phyloP scores from a whole-genome alignment of 1,140 invertebrate species.

The Drosophila triauraria region DNA sequence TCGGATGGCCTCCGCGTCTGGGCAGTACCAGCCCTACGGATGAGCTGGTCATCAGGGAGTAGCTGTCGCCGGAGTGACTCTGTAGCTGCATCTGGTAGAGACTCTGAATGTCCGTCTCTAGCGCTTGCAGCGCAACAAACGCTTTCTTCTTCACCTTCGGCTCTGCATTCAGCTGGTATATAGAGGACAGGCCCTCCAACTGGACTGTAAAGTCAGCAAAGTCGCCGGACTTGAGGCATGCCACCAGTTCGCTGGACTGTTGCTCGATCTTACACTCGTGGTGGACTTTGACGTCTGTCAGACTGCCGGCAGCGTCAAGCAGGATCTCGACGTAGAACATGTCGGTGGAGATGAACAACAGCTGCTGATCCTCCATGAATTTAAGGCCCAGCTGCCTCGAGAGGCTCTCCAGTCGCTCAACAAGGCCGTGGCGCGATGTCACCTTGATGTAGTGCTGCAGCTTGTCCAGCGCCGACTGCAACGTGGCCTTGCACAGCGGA shows the following conservation, averaged over 20 bases:
- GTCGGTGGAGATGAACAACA: conserved; percentile 95
- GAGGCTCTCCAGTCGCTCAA: conserved; percentile 96
- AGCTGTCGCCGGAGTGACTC: conserved; percentile 88
- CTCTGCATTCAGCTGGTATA: conserved; percentile 97
- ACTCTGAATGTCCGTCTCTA: conserved; percentile 95
- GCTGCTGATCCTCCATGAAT: conserved; percentile 80
- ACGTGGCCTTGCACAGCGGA: conserved; percentile 91
- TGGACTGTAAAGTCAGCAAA: conserved; percentile 97
- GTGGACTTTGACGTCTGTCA: conserved; percentile 94
- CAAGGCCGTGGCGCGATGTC: conserved; percentile 94
- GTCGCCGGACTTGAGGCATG: conserved; percentile 92
- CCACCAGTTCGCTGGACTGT: conserved; percentile 90
- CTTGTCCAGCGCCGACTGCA: conserved; percentile 96
- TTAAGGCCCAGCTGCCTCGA: conserved; percentile 92
- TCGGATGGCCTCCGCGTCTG: conserved; percentile 93
- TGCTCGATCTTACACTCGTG: conserved; percentile 85
- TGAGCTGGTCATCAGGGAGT: conserved; percentile 95
- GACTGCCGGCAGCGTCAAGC: conserved; percentile 91
- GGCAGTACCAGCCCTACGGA: conserved; percentile 93
- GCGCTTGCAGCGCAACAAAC: conserved; percentile 94
- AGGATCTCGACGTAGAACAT: conserved; percentile 98
- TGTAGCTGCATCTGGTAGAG: conserved; percentile 91
- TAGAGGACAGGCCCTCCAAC: conserved; percentile 94
- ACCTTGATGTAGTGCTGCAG: conserved; percentile 98
- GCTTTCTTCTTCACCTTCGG: conserved; percentile 97